phyloP scores from a whole-genome alignment of 2,113 vertebrate species.

The Helogale parvula region DNA sequence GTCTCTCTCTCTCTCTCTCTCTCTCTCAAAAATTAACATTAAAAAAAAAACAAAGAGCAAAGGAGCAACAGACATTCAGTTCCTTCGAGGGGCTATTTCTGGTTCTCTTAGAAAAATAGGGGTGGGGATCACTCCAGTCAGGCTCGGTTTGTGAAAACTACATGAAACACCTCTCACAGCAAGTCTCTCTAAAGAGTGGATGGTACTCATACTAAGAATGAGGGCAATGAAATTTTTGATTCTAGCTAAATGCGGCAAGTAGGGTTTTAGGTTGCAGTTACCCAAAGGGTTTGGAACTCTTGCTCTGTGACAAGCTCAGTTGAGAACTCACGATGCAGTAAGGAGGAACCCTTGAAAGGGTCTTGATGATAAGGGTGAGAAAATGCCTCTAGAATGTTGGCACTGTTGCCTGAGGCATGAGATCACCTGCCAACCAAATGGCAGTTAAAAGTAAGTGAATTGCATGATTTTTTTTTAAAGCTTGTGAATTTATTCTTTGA shows the following conservation, averaged over 20 bases:
- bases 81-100: background rate
- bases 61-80: background rate
- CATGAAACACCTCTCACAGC: background rate
- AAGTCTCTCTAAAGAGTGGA: background rate
- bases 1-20: too few relatives aligned
- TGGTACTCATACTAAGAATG: background rate
- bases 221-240: background rate
- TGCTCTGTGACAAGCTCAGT: background rate
- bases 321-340: background rate
- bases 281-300: background rate
- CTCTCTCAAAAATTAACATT: too few relatives aligned
- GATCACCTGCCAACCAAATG: background rate
- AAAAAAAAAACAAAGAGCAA: background rate
- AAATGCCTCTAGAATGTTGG: background rate
- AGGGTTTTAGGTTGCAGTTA: background rate
- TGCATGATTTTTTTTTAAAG: conserved; percentile 7
- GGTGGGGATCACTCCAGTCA: background rate
- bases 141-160: background rate
- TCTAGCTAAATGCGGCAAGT: background rate
- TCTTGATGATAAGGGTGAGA: background rate
- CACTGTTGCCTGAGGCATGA: background rate
- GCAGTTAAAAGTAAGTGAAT: conserved; percentile 1
- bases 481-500: conserved; percentile 45
- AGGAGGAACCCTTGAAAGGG: background rate
- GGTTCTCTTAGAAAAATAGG: background rate